Conservation (phyloP, 2,888 invertebrate genomes). For the Cantharis flavilabris region DNA sequence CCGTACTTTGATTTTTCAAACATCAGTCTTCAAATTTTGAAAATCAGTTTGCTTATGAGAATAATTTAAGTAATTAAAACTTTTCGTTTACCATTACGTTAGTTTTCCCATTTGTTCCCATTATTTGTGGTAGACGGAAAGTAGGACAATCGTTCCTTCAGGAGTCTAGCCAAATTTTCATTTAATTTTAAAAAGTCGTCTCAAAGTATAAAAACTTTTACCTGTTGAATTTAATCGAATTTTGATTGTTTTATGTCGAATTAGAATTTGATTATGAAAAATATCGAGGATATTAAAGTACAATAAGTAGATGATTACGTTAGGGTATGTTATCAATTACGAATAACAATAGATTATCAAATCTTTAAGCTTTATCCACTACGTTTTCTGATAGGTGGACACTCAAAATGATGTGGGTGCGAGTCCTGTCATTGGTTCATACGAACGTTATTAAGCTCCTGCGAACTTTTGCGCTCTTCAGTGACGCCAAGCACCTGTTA, state of each 20-base stretch:
- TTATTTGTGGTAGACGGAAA: not conserved
- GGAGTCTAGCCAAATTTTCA: not conserved
- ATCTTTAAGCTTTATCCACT: constrained; percentile 1
- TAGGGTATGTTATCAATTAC: not conserved
- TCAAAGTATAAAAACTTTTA: not conserved
- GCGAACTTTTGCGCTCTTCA: constrained; percentile 29
- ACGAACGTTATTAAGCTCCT: constrained; percentile 22
- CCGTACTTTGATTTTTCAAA: not conserved
- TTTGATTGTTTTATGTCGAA: not conserved
- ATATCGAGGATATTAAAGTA: not conserved
- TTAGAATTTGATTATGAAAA: not conserved
- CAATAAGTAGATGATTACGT: not conserved
- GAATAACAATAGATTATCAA: not conserved
- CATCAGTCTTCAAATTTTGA: not conserved
- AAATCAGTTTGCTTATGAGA: not conserved
- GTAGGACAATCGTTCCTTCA: not conserved
- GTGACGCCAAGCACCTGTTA: constrained; percentile 27
- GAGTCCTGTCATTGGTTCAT: constrained; percentile 19
- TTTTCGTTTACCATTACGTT: not conserved
- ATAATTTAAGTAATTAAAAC: not conserved
- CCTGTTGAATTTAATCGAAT: not conserved
- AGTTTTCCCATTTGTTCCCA: no score
- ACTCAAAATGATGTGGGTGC: constrained; percentile 22
- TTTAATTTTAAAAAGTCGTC: not conserved
- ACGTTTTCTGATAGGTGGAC: constrained; percentile 19